A percentile compares a stretch with the other conserved stretches of the same genome.
These are phyloP conservation scores for Napeogenes sylphis DNA, from an alignment of 2,888 invertebrate species.

Conservation along the genomic window DNA sequence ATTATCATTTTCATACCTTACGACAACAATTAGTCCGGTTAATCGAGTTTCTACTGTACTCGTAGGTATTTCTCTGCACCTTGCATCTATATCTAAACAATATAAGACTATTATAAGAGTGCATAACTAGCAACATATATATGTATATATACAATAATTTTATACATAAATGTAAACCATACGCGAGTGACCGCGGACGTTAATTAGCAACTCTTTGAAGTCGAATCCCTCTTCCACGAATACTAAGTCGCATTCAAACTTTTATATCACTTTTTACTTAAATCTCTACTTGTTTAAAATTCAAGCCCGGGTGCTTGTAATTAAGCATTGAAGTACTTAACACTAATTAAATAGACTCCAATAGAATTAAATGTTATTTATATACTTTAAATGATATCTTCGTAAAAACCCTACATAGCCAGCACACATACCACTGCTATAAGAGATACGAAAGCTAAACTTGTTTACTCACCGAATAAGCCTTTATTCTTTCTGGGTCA, in stretches of 20 bases:
- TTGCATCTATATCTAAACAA: too few species aligned
- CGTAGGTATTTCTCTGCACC: too few species aligned
- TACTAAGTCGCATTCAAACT: constrained; percentile 12
- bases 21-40: too few species aligned
- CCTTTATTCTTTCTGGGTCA: constrained; percentile 73
- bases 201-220: constrained; percentile 20
- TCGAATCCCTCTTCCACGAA: constrained; percentile 9
- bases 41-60: too few species aligned
- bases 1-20: too few species aligned
- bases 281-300: not conserved
- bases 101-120: too few species aligned
- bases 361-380: constrained; percentile 7
- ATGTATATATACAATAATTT: too few species aligned
- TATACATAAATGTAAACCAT: too few species aligned
- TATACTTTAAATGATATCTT: not conserved
- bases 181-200: constrained; percentile 8
- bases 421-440: not conserved
- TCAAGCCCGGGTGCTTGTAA: not conserved
- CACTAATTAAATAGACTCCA: too few species aligned
- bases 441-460: constrained; percentile 11
- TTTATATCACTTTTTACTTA: not conserved
- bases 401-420: not conserved
- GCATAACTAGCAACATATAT: too few species aligned
- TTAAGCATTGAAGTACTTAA: not conserved
- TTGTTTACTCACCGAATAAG: constrained; percentile 65